A percentile compares a stretch with the other conserved stretches of the same genome.
phyloP scores from a whole-genome alignment of 1,140 invertebrate species.

The Atta texana region DNA sequence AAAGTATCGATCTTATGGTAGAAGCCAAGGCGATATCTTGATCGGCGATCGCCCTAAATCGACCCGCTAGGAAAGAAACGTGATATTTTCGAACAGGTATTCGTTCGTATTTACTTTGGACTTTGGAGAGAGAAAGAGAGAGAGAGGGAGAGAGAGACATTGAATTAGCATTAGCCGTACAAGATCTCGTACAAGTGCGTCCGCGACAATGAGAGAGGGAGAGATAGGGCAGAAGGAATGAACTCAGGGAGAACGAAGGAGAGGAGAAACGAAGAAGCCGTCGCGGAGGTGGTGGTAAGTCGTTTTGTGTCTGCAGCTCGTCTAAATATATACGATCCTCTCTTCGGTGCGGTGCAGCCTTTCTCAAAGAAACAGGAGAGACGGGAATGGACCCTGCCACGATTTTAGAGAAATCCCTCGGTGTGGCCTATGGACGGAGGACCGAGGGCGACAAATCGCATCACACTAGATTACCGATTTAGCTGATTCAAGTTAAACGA shows the following conservation, averaged over 20 bases:
- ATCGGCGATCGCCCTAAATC: conserved; percentile 19
- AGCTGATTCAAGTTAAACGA: not conserved
- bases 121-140: not conserved
- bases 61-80: too few species aligned
- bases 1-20: conserved; percentile 49
- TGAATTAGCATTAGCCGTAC: conserved; percentile 29
- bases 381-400: conserved; percentile 33
- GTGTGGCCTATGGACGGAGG: not conserved
- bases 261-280: conserved; percentile 63
- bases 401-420: conserved; percentile 63
- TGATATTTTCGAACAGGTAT: conserved; percentile 9
- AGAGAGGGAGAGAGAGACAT: not conserved
- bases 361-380: conserved; percentile 50
- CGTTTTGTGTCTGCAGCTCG: conserved; percentile 82
- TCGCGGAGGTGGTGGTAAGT: conserved; percentile 79
- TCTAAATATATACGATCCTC: conserved; percentile 81
- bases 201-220: not conserved
- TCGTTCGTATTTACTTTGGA: not conserved
- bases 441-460: conserved; percentile 30
- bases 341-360: conserved; percentile 68
- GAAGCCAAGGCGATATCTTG: conserved; percentile 38
- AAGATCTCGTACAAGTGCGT: conserved; percentile 17
- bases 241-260: conserved; percentile 43
- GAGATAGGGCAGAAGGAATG: conserved; percentile 3
- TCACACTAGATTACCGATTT: not conserved